Base-by-base conservation (phyloP, 92 coral and sea anemone species). In the Muricea muricata region DNA sequence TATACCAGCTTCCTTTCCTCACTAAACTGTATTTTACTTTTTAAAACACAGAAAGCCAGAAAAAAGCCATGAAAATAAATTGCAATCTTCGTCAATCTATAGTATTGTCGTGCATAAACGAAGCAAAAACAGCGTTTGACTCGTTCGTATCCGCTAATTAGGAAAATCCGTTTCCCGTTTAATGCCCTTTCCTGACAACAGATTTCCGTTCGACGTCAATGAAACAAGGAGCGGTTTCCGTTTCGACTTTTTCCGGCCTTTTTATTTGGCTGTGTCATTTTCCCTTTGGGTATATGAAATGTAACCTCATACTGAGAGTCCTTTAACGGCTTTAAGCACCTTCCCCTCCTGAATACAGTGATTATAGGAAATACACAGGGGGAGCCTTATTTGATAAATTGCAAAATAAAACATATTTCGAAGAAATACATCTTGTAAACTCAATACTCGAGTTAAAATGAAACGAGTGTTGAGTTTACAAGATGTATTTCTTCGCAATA, bases 141-240 rank as follows among this genome's bases (percentile, higher is more conserved):
- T 29, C 70, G 12, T 60, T 48, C 80, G 30, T 75, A 47, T 75
- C 80, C 80, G 23, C 40, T 75, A 0, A 40, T 75, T 47, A 75
- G 80, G 65, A 25, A 75, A 47, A 47, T 75, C 80, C 80, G 80
- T 75, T 75, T 75, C 79, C 79, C 20, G 34, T 28, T 28, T 28
- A 26, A 63, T 28, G 70, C 37, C 70, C 23, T 63, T 63, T 63
- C 70, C 65, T 20, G 70, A 63, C 70, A 32, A 28, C 37, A 4
- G 2, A 63, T 63, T 63, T 63, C 70, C 70, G 70, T 28, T 63
- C n/a, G 37, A 63, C 70, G 70, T 63, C 70, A 63, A 63, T 26
- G 30, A 32, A 32, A 63, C 37, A 7, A 63, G 70, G 70, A 63
- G 70, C 35, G 70, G 70, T 32, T 63, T 63, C 70, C 70, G 37